These are phyloP conservation scores for Eupsilia transversa DNA, from an alignment of 2,888 invertebrate species.

Conservation along the genomic window DNA sequence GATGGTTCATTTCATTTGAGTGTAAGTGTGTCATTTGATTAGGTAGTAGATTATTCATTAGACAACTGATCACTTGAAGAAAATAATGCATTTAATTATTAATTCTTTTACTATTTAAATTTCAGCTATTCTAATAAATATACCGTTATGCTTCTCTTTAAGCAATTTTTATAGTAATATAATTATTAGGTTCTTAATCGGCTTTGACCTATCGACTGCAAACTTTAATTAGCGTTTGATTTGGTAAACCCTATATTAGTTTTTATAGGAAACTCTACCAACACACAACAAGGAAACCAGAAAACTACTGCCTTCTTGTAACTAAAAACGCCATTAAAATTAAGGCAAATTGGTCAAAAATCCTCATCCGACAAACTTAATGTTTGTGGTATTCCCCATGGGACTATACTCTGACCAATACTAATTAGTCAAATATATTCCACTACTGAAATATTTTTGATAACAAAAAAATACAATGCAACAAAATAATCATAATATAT, in stretches of 20 bases:
- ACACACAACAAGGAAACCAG: not conserved
- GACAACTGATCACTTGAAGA: not conserved
- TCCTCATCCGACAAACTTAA: not conserved
- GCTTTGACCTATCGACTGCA: not conserved
- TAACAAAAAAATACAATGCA: not conserved
- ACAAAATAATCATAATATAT: not conserved
- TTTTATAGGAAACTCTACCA: too few species aligned
- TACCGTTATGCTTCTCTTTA: not conserved
- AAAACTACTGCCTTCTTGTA: not conserved
- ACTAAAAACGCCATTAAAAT: not conserved
- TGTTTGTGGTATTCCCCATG: conserved; percentile 1
- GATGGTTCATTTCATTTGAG: not conserved
- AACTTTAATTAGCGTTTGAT: conserved; percentile 5
- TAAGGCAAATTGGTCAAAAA: too few species aligned
- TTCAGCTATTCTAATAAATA: not conserved
- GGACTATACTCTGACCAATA: not conserved
- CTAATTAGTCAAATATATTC: not conserved
- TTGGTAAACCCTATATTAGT: not conserved
- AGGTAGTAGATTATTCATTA: not conserved
- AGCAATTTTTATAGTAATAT: not conserved
- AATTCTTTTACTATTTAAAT: not conserved
- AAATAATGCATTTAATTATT: not conserved
- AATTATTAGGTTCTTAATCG: not conserved
- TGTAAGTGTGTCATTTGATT: conserved; percentile 14
- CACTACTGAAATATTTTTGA: not conserved